Evolutionary conservation across 2,797 vertebrate genomes (phyloP), one percentile per base, ranked within the genome.

Genomic region (Gephyroberyx darwinii): DNA sequence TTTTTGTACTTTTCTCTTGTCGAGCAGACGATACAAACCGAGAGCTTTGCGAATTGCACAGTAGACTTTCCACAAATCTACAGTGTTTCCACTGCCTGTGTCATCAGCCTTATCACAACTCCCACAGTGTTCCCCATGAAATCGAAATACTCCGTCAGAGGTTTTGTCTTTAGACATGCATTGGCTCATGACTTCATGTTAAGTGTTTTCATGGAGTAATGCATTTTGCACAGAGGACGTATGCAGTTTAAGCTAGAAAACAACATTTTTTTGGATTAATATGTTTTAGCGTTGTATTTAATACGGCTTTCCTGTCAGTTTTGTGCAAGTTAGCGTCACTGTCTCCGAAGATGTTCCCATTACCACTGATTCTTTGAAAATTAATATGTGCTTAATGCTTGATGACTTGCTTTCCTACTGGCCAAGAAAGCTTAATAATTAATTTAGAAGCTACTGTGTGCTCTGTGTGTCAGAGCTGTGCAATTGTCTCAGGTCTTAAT

Each of bases 371-470:
- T 90, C 87, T 91, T 90, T 89, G 87, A 92, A 92, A 93, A 92
- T 92, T 84, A 91, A 92, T 91, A 88, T 88, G 85, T 90, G 86
- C 88, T 92, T 89, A 90, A 92, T 91, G 91, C 89, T 89, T 92
- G 89, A 93, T 91, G 91, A 91, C 90, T 92, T 92, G 76, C 86
- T 92, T 91, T 92, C 73, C 80, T 88, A 86, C 82, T 82, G 88
- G 74, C 91, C 89, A 80, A 88, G 80, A 86, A 90, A 85, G 86
- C 90, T 87, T 84, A 82, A 86, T 93, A 82, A 91, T 89, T 92
- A 89, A 93, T 93, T 93, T 88, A 92, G 87, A 91, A 89, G 88
- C 83, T 85, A 85, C 83, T 75, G 74, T 86, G 83, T 88, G 85
- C 87, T 90, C 83, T 84, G 82, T 87, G 62, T 90, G 88, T 92